A percentile compares a stretch with the other conserved stretches of the same genome.
Conservation (phyloP, 2,888 invertebrate genomes). For the Ypsolopha scabrella region DNA sequence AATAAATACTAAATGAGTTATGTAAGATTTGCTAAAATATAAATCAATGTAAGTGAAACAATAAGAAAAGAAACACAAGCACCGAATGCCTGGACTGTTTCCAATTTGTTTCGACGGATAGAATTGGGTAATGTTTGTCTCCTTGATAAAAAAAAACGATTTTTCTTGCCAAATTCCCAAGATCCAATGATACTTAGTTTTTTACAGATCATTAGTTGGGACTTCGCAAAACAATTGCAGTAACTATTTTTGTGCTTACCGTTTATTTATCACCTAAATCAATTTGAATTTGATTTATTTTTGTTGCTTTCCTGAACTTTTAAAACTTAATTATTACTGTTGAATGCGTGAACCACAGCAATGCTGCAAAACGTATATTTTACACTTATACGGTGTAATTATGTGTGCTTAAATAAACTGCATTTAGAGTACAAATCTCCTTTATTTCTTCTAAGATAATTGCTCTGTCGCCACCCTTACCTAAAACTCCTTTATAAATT, state of each 20-base stretch:
- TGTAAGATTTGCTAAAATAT: constrained; percentile 4
- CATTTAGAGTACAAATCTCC: background rate
- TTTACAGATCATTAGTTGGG: constrained; percentile 3
- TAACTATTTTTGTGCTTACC: background rate
- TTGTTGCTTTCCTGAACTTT: background rate
- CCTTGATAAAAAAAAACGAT: background rate
- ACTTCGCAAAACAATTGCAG: background rate
- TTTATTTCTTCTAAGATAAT: background rate
- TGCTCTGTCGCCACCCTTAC: background rate
- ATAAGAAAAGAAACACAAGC: constrained; percentile 17
- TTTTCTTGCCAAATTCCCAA: constrained; percentile 2
- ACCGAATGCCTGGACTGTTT: constrained; percentile 28
- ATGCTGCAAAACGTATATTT: background rate
- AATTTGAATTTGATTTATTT: background rate
- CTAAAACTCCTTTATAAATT: background rate
- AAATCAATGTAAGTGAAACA: constrained; percentile 34
- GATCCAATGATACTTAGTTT: background rate
- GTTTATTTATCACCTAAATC: background rate
- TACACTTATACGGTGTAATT: background rate
- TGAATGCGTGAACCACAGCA: background rate
- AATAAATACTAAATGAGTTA: too few relatives aligned
- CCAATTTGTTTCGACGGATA: constrained; percentile 20
- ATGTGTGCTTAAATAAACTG: background rate
- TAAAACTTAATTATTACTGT: too few relatives aligned
- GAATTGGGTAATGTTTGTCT: constrained; percentile 3